phyloP scores from a whole-genome alignment of 2,113 vertebrate species.

The Hemicordylus capensis region DNA sequence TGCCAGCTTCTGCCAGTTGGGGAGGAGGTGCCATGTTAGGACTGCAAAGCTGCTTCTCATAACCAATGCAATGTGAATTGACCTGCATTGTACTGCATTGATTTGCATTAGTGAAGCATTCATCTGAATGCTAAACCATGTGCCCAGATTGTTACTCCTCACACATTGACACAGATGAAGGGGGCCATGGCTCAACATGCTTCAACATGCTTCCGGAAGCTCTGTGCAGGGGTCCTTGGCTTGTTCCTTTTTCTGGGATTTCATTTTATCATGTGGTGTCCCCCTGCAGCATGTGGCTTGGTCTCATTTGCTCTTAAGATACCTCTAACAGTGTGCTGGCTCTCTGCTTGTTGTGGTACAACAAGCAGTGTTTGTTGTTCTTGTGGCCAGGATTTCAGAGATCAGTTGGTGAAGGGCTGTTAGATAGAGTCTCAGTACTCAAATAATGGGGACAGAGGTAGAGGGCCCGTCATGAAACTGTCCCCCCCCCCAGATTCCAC shows the following conservation, averaged over 20 bases:
- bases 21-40: background rate
- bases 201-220: background rate
- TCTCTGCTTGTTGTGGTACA: background rate
- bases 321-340: too few relatives aligned
- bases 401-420: background rate
- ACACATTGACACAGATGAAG: background rate
- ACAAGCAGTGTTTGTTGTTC: too few relatives aligned
- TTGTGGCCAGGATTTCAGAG: too few relatives aligned
- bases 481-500: too few relatives aligned
- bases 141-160: background rate
- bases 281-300: background rate
- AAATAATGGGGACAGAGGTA: too few relatives aligned
- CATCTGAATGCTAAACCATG: background rate
- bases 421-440: too few relatives aligned
- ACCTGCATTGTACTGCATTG: background rate
- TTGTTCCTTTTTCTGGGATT: background rate
- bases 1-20: background rate
- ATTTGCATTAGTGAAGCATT: background rate
- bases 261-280: background rate
- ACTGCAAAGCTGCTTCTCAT: background rate
- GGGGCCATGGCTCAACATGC: background rate
- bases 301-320: background rate
- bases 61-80: background rate
- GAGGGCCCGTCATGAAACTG: too few relatives aligned
- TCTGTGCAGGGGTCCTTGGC: background rate